Evolutionary conservation across 1,140 invertebrate species (phyloP).

Genomic region (Colletes gigas): DNA sequence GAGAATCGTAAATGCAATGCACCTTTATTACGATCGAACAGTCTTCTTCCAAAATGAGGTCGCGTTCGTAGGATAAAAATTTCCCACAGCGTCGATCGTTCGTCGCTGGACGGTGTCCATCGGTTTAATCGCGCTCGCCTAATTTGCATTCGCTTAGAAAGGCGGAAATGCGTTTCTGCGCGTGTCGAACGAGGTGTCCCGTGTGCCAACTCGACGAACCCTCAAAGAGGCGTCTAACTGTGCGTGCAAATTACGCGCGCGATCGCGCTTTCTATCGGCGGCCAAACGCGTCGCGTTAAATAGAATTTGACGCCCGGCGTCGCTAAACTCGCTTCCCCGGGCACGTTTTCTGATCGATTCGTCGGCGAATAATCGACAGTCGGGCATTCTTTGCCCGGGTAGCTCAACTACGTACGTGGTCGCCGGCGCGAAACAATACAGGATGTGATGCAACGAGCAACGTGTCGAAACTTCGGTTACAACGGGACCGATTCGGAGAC

Average conservation of each 20-base stretch:
- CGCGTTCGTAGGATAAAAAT: background rate
- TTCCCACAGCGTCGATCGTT: constrained; percentile 38
- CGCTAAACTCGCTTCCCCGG: no score
- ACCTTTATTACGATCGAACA: no score
- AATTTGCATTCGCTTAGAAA: constrained; percentile 67
- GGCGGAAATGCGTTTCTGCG: constrained; percentile 57
- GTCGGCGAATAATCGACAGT: constrained; percentile 2
- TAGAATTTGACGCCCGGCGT: constrained; percentile 25
- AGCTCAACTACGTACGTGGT: background rate
- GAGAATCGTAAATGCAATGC: no score
- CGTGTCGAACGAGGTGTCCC: constrained; percentile 30
- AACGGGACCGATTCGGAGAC: constrained; percentile 31
- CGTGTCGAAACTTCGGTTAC: constrained; percentile 30
- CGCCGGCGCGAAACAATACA: constrained; percentile 36
- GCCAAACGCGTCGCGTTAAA: constrained; percentile 21
- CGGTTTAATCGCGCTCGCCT: constrained; percentile 41
- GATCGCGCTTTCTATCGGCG: constrained; percentile 52
- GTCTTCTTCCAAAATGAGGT: no score
- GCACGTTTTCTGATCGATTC: background rate
- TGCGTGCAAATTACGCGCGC: constrained; percentile 43
- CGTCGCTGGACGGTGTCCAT: constrained; percentile 35
- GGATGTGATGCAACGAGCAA: constrained; percentile 36
- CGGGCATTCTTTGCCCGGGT: constrained; percentile 22
- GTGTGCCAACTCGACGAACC: constrained; percentile 41
- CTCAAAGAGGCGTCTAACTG: constrained; percentile 23